Base-by-base conservation (phyloP, 2,888 invertebrate genomes). In the Hirudinaria manillensis region DNA sequence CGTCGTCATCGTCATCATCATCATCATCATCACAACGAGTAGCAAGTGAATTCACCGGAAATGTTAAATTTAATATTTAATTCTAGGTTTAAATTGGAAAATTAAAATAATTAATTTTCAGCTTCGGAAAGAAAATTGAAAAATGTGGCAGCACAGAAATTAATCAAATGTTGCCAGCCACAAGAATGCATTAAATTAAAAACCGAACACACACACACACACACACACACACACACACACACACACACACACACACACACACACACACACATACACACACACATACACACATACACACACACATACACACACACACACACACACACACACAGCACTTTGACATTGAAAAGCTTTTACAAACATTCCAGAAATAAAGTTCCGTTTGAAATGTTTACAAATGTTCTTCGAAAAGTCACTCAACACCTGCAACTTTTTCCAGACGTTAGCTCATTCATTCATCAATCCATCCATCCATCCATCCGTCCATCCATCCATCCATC, bases 1-100 rank as follows among this genome's bases (percentile, higher is more conserved):
- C 66, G 24, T 27, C 66, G 24, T 27, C 66, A 65, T 27, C 66
- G 24, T 24, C 66, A 65, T 27, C 66, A 65, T 27, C 66, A 65
- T 27, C 66, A 65, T 27, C 66, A 65, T 27, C 66, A 65, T 27
- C 66, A 65, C 66, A 13, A 65, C 66, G 16, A 65, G 10, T 24
- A 65, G 10, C 66, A 65, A 10, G 16, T 16, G 13, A 10, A 27
- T 66, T 13, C 13, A 53, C 53, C 53, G 21, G 53, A 53, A 16
- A 21, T 53, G 53, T 53, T 53, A 53, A 53, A 53, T 53, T 53
- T 53, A 21, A 53, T 53, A 53, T 21, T 16, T 13, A 53, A 53
- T 16, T 61, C 6, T 19, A 16, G 4, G n/a, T 61, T 27, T 61
- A 16, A 27, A 61, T 61, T 27, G n/a, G n/a, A n/a, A n/a, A n/a